Conservation (phyloP, 2,888 invertebrate genomes). For the Troilus luridus region DNA sequence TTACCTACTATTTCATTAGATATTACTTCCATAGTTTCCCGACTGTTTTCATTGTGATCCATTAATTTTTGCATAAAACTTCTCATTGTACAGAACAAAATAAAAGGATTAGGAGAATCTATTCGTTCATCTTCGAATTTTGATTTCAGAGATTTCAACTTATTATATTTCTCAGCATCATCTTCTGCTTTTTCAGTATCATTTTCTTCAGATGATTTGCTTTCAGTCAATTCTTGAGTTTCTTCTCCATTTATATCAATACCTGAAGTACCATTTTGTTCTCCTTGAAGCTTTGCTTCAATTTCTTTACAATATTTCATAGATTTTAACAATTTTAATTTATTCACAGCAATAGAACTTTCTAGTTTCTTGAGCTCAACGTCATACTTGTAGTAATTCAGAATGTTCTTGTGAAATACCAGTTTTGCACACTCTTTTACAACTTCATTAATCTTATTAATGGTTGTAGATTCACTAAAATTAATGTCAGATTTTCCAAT, state of each 20-base stretch:
- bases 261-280: neutral
- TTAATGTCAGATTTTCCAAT: slow-evolving; percentile 52
- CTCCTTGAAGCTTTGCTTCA: slow-evolving; percentile 56
- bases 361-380: slow-evolving; percentile 63
- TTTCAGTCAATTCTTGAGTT: slow-evolving; percentile 48
- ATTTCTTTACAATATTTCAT: slow-evolving; percentile 63
- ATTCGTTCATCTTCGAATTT: slow-evolving; percentile 65
- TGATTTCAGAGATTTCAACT: slow-evolving; percentile 61
- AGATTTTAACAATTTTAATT: slow-evolving; percentile 60
- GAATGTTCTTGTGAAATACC: slow-evolving; percentile 61
- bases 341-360: slow-evolving; percentile 60
- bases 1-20: slow-evolving; percentile 54
- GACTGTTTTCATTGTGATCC: slow-evolving; percentile 35
- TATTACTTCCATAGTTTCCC: slow-evolving; percentile 44
- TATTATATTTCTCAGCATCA: slow-evolving; percentile 60
- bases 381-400: slow-evolving; percentile 61
- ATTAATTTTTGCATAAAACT: slow-evolving; percentile 60
- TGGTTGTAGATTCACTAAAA: neutral
- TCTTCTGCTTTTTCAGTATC: slow-evolving; percentile 53
- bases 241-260: slow-evolving; percentile 26
- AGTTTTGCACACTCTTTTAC: slow-evolving; percentile 53
- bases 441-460: slow-evolving; percentile 51
- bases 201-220: slow-evolving; percentile 45
- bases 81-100: slow-evolving; percentile 61
- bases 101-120: slow-evolving; percentile 65